Evolutionary conservation across 2,113 vertebrate genomes (phyloP).

Genomic region (Phycodurus eques): DNA sequence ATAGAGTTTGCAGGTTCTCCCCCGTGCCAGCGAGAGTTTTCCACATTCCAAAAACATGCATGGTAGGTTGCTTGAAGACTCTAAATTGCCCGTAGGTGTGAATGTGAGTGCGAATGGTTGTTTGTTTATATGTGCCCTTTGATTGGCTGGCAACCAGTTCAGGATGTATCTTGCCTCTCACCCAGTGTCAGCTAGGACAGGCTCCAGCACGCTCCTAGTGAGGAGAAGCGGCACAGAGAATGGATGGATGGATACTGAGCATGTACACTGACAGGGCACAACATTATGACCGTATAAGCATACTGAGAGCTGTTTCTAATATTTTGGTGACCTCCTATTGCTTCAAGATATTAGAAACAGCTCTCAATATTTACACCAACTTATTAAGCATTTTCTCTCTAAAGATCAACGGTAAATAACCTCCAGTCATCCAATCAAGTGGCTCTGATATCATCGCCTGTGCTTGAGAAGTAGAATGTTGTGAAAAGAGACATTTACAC

Average conservation of each 20-base stretch:
- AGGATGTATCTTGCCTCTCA: no score
- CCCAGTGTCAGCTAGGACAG: no score
- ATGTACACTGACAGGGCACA: not conserved
- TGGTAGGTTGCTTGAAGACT: no score
- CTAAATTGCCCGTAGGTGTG: no score
- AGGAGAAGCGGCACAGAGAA: no score
- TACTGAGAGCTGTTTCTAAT: not conserved
- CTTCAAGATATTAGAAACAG: not conserved
- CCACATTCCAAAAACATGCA: no score
- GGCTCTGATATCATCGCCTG: not conserved
- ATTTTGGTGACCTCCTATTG: not conserved
- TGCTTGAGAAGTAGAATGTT: not conserved
- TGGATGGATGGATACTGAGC: not conserved
- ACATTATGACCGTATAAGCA: not conserved
- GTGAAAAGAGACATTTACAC: not conserved
- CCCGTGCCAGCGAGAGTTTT: no score
- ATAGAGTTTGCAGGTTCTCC: no score
- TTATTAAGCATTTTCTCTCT: not conserved
- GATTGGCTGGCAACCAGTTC: no score
- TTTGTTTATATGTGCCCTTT: no score
- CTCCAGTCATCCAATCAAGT: not conserved
- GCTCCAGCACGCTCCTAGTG: no score
- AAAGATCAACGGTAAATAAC: not conserved
- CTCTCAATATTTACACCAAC: not conserved
- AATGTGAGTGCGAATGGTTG: no score